Conservation (phyloP, 2,113 vertebrate species). For the Prolemur simus region DNA sequence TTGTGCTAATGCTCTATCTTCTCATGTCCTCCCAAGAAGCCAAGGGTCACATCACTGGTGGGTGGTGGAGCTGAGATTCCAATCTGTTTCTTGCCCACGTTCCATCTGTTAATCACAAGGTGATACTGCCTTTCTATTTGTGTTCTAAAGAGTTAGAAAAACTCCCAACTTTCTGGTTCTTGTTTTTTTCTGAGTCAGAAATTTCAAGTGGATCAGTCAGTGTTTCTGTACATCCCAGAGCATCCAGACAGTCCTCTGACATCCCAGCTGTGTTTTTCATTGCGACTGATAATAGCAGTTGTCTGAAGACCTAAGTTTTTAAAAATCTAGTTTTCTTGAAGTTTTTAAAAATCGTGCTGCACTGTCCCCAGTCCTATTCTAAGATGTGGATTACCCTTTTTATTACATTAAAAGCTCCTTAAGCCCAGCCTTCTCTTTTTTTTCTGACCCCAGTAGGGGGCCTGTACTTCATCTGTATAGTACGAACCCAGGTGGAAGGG, state of each 20-base stretch:
- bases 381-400: neutral
- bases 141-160: neutral
- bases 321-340: neutral
- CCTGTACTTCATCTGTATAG: neutral
- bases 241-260: conserved; percentile 1
- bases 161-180: neutral
- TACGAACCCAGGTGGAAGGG: neutral
- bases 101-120: neutral
- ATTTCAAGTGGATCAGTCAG: conserved; percentile 18
- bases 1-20: neutral
- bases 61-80: neutral
- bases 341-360: neutral
- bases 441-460: neutral
- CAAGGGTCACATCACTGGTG: neutral
- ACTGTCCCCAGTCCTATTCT: neutral
- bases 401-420: neutral
- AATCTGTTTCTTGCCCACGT: neutral
- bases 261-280: neutral
- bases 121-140: neutral
- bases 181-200: neutral
- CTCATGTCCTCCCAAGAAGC: neutral
- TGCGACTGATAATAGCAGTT: neutral
- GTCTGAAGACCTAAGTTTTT: neutral
- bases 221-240: neutral
- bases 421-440: neutral